phyloP scores from a whole-genome alignment of 2,888 invertebrate species.

The Kryphioiulus occultus region DNA sequence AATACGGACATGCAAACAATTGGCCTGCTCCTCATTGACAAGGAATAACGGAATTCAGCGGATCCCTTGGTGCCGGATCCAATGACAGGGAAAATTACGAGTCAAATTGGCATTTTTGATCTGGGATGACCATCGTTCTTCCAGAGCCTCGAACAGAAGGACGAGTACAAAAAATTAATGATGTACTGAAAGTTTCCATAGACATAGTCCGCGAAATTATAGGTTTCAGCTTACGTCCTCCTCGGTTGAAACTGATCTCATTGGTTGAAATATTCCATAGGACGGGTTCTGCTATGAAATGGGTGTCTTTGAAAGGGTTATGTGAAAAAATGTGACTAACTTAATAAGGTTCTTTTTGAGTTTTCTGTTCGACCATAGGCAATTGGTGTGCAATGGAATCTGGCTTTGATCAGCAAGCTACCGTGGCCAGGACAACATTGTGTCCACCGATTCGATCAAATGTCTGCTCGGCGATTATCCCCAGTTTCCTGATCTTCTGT shows the following conservation, averaged over 20 bases:
- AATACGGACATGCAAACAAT: conserved; percentile 6
- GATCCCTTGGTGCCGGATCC: not conserved
- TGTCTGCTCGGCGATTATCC: not conserved
- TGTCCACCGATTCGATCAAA: not conserved
- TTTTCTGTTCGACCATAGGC: not conserved
- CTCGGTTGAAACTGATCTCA: not conserved
- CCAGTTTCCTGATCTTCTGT: not conserved
- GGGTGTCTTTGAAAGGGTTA: too few species aligned
- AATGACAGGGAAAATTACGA: not conserved
- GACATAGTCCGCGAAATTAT: not conserved
- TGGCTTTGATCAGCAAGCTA: not conserved
- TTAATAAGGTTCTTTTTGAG: not conserved
- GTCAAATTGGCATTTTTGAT: conserved; percentile 3
- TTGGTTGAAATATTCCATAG: not conserved
- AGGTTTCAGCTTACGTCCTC: not conserved
- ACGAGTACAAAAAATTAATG: not conserved
- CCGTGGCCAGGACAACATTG: not conserved
- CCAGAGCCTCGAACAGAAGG: not conserved
- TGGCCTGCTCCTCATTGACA: conserved; percentile 6
- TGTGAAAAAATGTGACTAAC: not conserved
- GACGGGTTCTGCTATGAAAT: not conserved
- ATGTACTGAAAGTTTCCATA: conserved; percentile 3
- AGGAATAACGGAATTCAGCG: not conserved
- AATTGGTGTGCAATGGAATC: not conserved
- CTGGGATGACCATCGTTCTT: conserved; percentile 12